Evolutionary conservation across 2,797 vertebrate genomes (phyloP).

Genomic region (Macropodus opercularis): DNA sequence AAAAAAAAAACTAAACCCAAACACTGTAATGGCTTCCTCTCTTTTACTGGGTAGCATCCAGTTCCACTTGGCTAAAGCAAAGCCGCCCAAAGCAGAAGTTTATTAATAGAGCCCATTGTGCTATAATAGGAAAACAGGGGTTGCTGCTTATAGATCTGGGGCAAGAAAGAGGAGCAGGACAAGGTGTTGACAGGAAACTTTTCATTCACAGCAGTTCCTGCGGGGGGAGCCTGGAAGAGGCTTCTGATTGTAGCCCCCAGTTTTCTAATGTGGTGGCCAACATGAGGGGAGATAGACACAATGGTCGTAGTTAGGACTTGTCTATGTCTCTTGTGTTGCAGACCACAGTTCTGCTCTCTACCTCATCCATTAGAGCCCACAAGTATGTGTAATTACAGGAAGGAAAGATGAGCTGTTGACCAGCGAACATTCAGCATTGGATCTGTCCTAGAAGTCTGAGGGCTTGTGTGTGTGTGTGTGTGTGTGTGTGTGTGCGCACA

Average conservation of each 20-base stretch:
- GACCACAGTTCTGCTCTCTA: constrained; percentile 73
- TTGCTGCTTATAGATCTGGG: constrained; percentile 57
- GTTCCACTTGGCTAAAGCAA: constrained; percentile 60
- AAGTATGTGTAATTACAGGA: constrained; percentile 82
- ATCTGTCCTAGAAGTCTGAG: constrained; percentile 57
- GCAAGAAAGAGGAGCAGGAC: constrained; percentile 55
- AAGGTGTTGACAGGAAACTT: constrained; percentile 74
- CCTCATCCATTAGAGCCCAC: constrained; percentile 78
- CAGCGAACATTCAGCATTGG: constrained; percentile 70
- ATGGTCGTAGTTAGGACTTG: constrained; percentile 63
- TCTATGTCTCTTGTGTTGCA: constrained; percentile 66
- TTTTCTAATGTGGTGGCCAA: constrained; percentile 66
- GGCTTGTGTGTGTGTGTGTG: constrained; percentile 21
- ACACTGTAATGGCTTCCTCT: constrained; percentile 58
- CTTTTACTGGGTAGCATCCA: constrained; percentile 60
- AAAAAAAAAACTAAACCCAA: constrained; percentile 49
- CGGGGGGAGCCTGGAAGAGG: constrained; percentile 55
- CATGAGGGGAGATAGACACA: constrained; percentile 65
- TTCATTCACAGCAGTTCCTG: constrained; percentile 61
- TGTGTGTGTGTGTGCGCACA: constrained; percentile 12
- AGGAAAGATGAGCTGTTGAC: constrained; percentile 79
- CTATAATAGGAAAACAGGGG: constrained; percentile 65
- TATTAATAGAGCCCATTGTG: constrained; percentile 78
- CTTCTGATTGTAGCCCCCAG: constrained; percentile 65
- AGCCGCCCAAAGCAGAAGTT: constrained; percentile 44